Evolutionary conservation across 2,113 vertebrate genomes (phyloP).

Genomic region (Calidris pygmaea): DNA sequence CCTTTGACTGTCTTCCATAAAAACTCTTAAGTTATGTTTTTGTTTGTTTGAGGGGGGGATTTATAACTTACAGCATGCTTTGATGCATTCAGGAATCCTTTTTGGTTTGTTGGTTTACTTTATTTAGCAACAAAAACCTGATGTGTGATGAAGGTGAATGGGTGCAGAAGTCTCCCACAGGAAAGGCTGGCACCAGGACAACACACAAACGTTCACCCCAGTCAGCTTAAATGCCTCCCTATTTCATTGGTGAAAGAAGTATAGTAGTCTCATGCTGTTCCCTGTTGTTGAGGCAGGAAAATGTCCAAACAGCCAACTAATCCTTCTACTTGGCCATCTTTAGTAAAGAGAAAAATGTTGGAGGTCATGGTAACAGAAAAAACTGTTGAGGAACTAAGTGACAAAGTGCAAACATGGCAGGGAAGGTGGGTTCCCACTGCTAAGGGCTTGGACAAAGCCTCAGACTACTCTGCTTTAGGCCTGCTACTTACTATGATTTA

Average conservation of each 20-base stretch:
- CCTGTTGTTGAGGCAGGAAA: not conserved
- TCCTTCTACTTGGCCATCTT: not conserved
- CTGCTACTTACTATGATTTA: not conserved
- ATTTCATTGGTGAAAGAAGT: not conserved
- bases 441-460: not conserved
- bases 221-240: not conserved
- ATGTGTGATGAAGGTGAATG: not conserved
- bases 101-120: not conserved
- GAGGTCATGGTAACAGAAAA: not conserved
- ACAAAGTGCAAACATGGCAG: not conserved
- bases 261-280: not conserved
- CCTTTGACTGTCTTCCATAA: slow-evolving; percentile 5
- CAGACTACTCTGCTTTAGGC: not conserved
- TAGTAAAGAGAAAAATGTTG: not conserved
- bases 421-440: not conserved
- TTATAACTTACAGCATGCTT: not conserved
- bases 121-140: not conserved
- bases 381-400: not conserved
- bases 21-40: not conserved
- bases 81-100: not conserved
- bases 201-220: not conserved
- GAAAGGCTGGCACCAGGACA: not conserved
- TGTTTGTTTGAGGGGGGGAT: not conserved
- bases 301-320: not conserved
- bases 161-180: not conserved